Evolutionary conservation across 2,113 vertebrate species (phyloP), one percentile per base, ranked within the genome.

Genomic region (Athene cunicularia): DNA sequence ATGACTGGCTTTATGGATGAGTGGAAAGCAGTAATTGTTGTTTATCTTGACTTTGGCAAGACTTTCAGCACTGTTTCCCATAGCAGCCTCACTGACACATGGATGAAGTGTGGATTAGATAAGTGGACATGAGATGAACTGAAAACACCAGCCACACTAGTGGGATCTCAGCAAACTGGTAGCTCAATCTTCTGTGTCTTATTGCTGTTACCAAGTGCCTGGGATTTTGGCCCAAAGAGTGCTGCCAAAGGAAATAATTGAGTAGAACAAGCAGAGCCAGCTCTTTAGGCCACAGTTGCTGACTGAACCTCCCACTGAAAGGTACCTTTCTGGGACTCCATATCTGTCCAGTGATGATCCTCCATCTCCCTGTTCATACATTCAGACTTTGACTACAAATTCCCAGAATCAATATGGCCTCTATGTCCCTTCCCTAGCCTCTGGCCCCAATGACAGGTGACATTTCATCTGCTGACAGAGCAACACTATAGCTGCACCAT

Each of bases 31-130:
- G 14, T 9, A 37, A 15, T n/a, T 21, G 3, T 6, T 32, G 2
- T 76, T 37, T 71, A 2, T 53, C 28, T 49, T 35, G 21, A 43
- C 39, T 66, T 72, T n/a, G 32, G 30, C 45, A 80, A 41, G 27
- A 37, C 3, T 80, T 80, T 43, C 39, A 88, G 30, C 26, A 11
- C 15, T 24, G 8, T 64, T 92, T 73, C 14, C 32, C 1, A 3
- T 10, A 15, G 20, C 26, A 47, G n/a, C 27, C 8, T 81, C 35
- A 35, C 3, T 68, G 45, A 28, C 11, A 26, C 7, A 3, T 0
- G 1, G 32, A 45, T 60, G 23, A 70, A 70, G 9, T n/a, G 23
- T 33, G 17, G 3, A 4, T 39, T 60, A 55, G 18, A 3, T 49
- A 68, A 73, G 30, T 22, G 39, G 16, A 20, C 18, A 70, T 8